Evolutionary conservation across 2,797 vertebrate species (phyloP), one percentile per base, ranked within the genome.

Genomic region (Xerus rutilus): DNA sequence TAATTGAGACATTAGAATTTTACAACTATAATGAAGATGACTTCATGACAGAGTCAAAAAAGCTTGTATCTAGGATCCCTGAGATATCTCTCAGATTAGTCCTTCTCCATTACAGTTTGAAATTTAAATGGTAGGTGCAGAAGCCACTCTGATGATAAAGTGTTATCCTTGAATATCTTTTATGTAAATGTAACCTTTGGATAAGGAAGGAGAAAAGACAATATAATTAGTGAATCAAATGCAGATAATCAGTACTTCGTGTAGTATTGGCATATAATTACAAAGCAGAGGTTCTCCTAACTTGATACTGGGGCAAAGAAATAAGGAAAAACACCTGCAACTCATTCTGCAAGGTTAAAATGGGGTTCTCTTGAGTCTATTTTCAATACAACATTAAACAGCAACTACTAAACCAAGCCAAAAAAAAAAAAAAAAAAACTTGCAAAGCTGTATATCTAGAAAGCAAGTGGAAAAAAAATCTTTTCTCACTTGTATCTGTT

Each of bases 131-230:
- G 64, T 84, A 85, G 92, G 72, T 77, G 73, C 30, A 90, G 49
- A 83, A 91, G 54, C 43, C 67, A 72, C 76, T 82, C 59, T 57
- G 28, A 86, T 47, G 81, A 74, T 49, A 49, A 77, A 65, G 89
- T 49, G 20, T 79, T 89, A 70, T 49, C 92, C 65, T 92, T 87
- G 52, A 83, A 62, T 89, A 81, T 64, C 69, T 91, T 91, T 95
- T 94, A 93, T 97, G 96, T 72, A 96, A 97, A 96, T 93, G 67
- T 90, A 95, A 83, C 84, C 92, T 96, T 95, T 94, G 86, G 69
- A 81, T 62, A 72, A 89, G 73, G 74, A 86, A 89, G 72, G 43
- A 64, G 13, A 45, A 92, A 62, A 93, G 67, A 90, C 85, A 84
- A 89, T 84, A 64, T 77, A 86, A 95, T 95, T 87, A 85, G 94